phyloP scores from a whole-genome alignment of 2,888 invertebrate genomes.

The Gastracanthus pulcherrimus region DNA sequence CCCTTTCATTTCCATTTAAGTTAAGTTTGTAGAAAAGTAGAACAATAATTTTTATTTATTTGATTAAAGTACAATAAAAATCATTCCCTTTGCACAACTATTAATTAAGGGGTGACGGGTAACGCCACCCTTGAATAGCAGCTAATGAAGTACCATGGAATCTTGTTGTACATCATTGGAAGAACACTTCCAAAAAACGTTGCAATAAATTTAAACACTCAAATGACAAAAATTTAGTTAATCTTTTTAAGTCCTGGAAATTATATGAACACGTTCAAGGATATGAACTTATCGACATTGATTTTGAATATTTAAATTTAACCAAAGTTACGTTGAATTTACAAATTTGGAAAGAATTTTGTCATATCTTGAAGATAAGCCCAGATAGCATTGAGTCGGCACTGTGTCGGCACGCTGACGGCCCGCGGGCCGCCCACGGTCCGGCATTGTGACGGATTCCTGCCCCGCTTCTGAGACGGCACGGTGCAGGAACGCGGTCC shows the following conservation, averaged over 20 bases:
- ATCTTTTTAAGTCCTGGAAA: neutral
- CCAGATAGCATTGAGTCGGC: too few species aligned
- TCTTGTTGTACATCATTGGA: neutral
- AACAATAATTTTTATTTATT: neutral
- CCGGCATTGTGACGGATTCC: too few species aligned
- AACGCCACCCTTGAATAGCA: neutral
- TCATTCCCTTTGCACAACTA: too few species aligned
- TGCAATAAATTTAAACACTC: neutral
- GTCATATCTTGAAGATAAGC: neutral
- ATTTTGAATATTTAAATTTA: neutral
- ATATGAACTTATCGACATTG: neutral
- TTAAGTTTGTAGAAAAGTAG: too few species aligned
- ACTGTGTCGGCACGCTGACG: too few species aligned
- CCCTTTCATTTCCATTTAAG: too few species aligned
- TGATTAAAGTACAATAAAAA: neutral
- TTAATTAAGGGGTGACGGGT: too few species aligned
- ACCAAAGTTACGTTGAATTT: neutral
- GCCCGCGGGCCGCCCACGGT: too few species aligned
- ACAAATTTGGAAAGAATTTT: neutral
- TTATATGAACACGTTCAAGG: neutral
- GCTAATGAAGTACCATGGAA: conserved; percentile 7
- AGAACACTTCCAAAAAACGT: neutral
- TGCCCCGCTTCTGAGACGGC: too few species aligned
- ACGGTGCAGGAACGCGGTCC: too few species aligned
- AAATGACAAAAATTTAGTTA: neutral